Evolutionary conservation across 2,888 invertebrate species (phyloP).

Genomic region (Coremacera marginata): DNA sequence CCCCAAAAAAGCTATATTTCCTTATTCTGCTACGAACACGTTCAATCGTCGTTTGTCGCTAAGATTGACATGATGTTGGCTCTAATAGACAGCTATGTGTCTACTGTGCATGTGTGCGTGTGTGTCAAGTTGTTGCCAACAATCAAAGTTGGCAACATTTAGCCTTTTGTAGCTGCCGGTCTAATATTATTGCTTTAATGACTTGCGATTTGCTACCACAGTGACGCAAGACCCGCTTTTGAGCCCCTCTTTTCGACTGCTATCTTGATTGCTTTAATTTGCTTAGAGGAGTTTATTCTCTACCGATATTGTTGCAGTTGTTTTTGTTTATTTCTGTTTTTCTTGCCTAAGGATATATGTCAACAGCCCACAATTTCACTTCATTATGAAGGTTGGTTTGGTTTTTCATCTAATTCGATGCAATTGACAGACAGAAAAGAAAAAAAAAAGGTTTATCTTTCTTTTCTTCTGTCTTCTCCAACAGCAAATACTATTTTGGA

Average conservation of each 20-base stretch:
- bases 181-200: background rate
- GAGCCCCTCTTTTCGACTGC: too few species aligned
- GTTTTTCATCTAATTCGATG: too few species aligned
- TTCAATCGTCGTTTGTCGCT: background rate
- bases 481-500: too few species aligned
- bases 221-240: too few species aligned
- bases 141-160: background rate
- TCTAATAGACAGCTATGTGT: slow-evolving; percentile 22
- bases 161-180: background rate
- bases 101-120: background rate
- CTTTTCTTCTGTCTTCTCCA: too few species aligned
- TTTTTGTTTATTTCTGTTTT: background rate
- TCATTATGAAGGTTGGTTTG: background rate
- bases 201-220: background rate
- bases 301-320: background rate
- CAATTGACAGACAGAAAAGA: too few species aligned
- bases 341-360: background rate
- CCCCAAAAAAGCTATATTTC: background rate
- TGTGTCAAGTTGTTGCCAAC: slow-evolving; percentile 15
- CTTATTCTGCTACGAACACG: too few species aligned
- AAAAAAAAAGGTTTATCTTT: too few species aligned
- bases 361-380: background rate
- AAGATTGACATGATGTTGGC: background rate
- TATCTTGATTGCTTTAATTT: too few species aligned
- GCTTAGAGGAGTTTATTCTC: background rate